A percentile compares a stretch with the other conserved stretches of the same genome.
phyloP scores from a whole-genome alignment of 2,888 invertebrate genomes.

The Lydus trimaculatus region DNA sequence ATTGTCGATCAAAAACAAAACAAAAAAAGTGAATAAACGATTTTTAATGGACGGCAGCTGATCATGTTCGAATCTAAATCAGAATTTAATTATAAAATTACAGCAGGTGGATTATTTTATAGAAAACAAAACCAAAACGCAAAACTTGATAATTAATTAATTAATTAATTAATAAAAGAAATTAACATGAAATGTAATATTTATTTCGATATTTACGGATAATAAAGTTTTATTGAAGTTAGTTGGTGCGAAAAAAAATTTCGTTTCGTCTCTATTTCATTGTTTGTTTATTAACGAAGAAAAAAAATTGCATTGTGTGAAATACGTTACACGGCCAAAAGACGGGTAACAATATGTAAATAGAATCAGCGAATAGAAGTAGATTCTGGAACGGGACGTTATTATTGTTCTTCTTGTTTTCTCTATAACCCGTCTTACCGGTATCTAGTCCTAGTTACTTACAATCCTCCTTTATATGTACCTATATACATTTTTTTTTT shows the following conservation, averaged over 20 bases:
- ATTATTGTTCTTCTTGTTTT: slow-evolving; percentile 14
- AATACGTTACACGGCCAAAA: slow-evolving; percentile 23
- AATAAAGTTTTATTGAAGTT: slow-evolving; percentile 6
- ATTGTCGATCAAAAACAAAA: slow-evolving; percentile 20
- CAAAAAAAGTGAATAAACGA: background rate
- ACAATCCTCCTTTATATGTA: background rate
- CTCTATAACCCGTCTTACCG: slow-evolving; percentile 27
- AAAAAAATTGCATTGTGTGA: slow-evolving; percentile 30
- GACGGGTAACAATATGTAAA: slow-evolving; percentile 26
- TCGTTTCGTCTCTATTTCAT: background rate
- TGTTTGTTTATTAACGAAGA: background rate
- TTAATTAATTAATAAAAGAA: background rate
- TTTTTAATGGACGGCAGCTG: slow-evolving; percentile 31
- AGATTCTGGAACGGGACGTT: slow-evolving; percentile 33
- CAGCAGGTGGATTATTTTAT: slow-evolving; percentile 17
- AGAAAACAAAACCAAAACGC: slow-evolving; percentile 4
- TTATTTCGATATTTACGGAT: slow-evolving; percentile 17
- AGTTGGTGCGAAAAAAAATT: background rate
- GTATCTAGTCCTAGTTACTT: slow-evolving; percentile 15
- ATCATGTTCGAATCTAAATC: slow-evolving; percentile 34
- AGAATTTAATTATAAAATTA: slow-evolving; percentile 37
- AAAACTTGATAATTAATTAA: background rate
- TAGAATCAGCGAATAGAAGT: slow-evolving; percentile 27
- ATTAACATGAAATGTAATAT: slow-evolving; percentile 17
- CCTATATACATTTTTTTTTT: background rate